A percentile compares a stretch with the other conserved stretches of the same genome.
These are phyloP conservation scores for Arion vulgaris DNA, from an alignment of 1,140 invertebrate species.

Conservation along the genomic window DNA sequence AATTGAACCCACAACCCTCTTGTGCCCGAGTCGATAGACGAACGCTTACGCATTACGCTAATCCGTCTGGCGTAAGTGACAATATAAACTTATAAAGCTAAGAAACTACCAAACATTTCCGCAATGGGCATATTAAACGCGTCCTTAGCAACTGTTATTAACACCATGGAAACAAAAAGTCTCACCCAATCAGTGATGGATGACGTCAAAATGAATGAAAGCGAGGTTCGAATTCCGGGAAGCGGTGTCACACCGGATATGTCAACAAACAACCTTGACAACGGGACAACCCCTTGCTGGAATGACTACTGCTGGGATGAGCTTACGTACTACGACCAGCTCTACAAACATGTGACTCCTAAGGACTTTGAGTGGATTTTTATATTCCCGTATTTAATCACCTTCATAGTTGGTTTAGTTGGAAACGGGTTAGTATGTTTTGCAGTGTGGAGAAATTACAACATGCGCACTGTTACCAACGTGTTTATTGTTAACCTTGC, in stretches of 20 bases:
- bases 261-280: not conserved
- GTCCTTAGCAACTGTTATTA: not conserved
- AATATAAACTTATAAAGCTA: too few species aligned
- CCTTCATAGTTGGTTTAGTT: conserved; percentile 75
- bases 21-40: too few species aligned
- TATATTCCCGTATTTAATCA: conserved; percentile 53
- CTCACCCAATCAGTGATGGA: not conserved
- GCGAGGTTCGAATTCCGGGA: not conserved
- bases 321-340: conserved; percentile 43
- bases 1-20: too few species aligned
- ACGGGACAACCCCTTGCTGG: conserved; percentile 37
- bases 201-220: not conserved
- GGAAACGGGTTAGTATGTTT: conserved; percentile 91
- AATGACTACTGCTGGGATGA: conserved; percentile 51
- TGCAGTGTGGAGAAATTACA: conserved; percentile 87
- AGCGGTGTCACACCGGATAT: not conserved
- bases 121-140: not conserved
- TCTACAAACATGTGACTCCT: conserved; percentile 51
- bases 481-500: conserved; percentile 93
- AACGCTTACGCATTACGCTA: too few species aligned
- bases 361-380: conserved; percentile 55
- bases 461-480: conserved; percentile 93
- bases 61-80: too few species aligned
- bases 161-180: not conserved
- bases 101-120: too few species aligned